These are phyloP conservation scores for Pipra filicauda DNA, from an alignment of 2,113 vertebrate genomes.

Conservation along the genomic window DNA sequence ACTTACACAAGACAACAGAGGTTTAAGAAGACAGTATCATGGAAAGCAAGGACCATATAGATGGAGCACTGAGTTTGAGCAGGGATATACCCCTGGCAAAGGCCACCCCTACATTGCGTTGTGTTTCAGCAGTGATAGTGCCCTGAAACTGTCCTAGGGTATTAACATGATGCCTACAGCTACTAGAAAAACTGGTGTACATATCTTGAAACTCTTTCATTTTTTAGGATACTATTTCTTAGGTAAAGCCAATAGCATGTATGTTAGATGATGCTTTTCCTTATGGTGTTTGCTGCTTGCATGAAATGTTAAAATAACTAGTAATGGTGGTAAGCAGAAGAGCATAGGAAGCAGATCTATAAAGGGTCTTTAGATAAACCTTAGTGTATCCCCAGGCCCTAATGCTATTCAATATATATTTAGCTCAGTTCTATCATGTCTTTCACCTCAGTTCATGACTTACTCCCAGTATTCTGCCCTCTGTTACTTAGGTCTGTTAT, in stretches of 20 bases:
- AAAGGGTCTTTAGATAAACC: not conserved
- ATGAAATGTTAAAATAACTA: not conserved
- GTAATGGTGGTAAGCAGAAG: not conserved
- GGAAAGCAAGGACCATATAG: not conserved
- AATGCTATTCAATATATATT: not conserved
- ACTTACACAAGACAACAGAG: not conserved
- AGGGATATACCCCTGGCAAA: not conserved
- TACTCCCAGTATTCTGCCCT: not conserved
- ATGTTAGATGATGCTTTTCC: not conserved
- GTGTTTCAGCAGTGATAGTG: not conserved
- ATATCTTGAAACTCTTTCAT: not conserved
- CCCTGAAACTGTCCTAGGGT: not conserved
- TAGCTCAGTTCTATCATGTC: not conserved
- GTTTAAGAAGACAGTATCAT: not conserved
- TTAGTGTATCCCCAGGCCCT: not conserved
- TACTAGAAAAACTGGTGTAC: not conserved
- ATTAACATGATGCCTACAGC: not conserved
- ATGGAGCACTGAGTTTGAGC: not conserved
- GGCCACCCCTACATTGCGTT: not conserved
- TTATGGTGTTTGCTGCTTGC: not conserved
- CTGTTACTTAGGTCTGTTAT: not conserved
- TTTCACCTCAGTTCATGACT: not conserved
- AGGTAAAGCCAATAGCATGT: not conserved
- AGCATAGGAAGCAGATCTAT: not conserved
- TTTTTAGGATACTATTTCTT: not conserved